Evolutionary conservation across 2,888 invertebrate species (phyloP), one percentile per base, ranked within the genome.

Genomic region (Piscicola geometra): DNA sequence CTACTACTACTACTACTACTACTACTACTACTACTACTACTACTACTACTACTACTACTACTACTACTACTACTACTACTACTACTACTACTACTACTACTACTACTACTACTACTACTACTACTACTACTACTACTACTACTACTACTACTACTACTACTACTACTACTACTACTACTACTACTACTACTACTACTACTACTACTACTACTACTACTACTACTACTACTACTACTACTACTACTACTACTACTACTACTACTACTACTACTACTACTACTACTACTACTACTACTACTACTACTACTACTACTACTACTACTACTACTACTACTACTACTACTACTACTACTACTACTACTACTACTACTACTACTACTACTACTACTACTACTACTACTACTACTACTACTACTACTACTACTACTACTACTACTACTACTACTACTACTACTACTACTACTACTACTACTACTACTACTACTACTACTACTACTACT

Each of bases 401-500:
- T 56, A 56, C 60, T 56, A 56, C 60, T 25, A 56, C 60, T 25
- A 25, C 60, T 56, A 56, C 60, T 56, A 56, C 60, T 56, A 56
- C 60, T 56, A 56, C 60, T 25, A 56, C 60, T 56, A 56, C 60
- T 56, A 56, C 60, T 56, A 56, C 60, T 56, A 56, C 60, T 56
- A 56, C 60, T 56, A 56, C 60, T 56, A 56, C 60, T 56, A 56
- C 60, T 56, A 56, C 60, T 25, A 56, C 60, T 25, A 56, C 60
- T 56, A 56, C 60, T 56, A 56, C 64, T 60, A 73, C 64, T 60
- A 73, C 64, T 60, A 73, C 64, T 60, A 73, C 64, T 30, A 73
- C 64, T 30, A 68, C 64, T 60, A 73, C 64, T 73, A 73, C 64
- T 60, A 73, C 64, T 60, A 73, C 64, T 30, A 73, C 64, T 60